Evolutionary conservation across 2,888 invertebrate species (phyloP), one percentile per base, ranked within the genome.

Genomic region (Cantharis lateralis): DNA sequence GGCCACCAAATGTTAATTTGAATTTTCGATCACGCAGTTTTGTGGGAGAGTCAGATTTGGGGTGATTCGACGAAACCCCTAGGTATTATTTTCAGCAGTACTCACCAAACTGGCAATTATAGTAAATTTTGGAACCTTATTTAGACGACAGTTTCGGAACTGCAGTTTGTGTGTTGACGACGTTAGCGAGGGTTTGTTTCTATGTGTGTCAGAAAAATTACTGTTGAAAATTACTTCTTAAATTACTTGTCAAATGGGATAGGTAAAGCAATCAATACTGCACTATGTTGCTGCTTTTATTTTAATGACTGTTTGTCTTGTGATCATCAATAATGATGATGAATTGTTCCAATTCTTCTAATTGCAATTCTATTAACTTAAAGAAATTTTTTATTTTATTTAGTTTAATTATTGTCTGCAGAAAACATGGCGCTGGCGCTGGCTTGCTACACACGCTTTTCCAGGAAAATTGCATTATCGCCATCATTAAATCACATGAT

Each of bases 1-100:
- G 81, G 82, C 80, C 74, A 78, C 80, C 79, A 76, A 71, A 78
- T 72, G 80, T 80, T 81, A 80, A 82, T 82, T 82, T 83, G 79
- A 81, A 82, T 82, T 81, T 82, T 80, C 81, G 80, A 83, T 81
- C 80, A 80, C 79, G 74, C 76, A 63, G 76, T 74, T 72, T 69
- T 79, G 73, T 79, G 76, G 74, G 81, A 77, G 75, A 75, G 73
- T 72, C 75, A 32, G 68, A 74, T 76, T 78, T 71, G 78, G 77
- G 74, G 78, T 74, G 79, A 78, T 71, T 80, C 75, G 74, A 70
- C 20, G 62, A 68, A 76, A 79, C 79, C 79, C 80, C 74, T 76
- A 80, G 78, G 80, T 80, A 74, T 48, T 61, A 48, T 15, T 74
- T 20, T 71, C 80, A 75, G 78, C 68, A 71, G 72, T 72, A 72